These are phyloP conservation scores for Peromyscus melanophrys DNA, from an alignment of 2,797 vertebrate species.

Conservation along the genomic window DNA sequence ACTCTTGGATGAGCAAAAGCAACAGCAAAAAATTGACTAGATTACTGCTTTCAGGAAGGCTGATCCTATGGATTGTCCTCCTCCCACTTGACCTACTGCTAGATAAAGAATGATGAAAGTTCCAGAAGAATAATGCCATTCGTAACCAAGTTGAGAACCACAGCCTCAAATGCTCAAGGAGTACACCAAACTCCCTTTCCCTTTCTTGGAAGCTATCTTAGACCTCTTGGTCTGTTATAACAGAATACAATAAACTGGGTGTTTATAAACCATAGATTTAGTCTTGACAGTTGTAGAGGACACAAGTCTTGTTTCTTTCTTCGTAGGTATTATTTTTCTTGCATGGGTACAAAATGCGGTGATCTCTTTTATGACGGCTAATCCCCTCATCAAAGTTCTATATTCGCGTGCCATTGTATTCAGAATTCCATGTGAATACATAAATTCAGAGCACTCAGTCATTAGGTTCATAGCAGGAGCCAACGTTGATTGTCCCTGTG, in stretches of 20 bases:
- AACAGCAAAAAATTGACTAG: background rate
- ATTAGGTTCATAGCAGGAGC: background rate
- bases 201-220: constrained; percentile 18
- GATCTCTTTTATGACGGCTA: background rate
- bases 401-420: background rate
- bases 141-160: background rate
- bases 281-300: background rate
- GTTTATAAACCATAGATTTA: background rate
- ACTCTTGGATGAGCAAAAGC: background rate
- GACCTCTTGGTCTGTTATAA: background rate
- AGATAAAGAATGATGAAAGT: constrained; percentile 10
- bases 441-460: background rate
- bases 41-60: background rate
- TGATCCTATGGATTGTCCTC: background rate
- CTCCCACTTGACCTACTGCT: background rate
- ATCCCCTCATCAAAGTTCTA: background rate
- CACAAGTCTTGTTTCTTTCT: background rate
- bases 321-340: background rate
- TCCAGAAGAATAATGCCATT: background rate
- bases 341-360: background rate
- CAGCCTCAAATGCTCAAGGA: background rate
- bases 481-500: background rate
- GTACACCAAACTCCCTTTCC: constrained; percentile 1
- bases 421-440: background rate
- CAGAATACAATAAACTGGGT: background rate